A percentile compares a stretch with the other conserved stretches of the same genome.
Conservation (phyloP, 2,888 invertebrate genomes). For the Lithodes maja region DNA sequence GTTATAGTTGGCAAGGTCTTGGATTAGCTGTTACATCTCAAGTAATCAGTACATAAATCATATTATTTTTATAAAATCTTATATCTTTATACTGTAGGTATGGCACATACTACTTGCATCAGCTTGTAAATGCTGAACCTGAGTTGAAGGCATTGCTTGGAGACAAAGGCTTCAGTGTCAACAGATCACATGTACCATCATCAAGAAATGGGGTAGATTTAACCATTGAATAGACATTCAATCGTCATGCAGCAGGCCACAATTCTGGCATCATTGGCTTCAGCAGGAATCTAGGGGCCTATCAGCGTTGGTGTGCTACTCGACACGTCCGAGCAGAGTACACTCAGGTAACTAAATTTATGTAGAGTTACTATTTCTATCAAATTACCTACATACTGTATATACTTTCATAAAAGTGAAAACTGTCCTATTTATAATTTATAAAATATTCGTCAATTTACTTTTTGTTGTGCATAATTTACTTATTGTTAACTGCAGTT, state of each 20-base stretch:
- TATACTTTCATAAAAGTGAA: too few species aligned
- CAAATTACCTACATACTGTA: not conserved
- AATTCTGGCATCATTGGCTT: slow-evolving; percentile 17
- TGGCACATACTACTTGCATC: slow-evolving; percentile 7
- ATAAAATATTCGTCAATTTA: too few species aligned
- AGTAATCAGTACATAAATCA: not conserved
- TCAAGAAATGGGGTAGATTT: slow-evolving; percentile 6
- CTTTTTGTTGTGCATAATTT: too few species aligned
- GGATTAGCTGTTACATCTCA: too few species aligned
- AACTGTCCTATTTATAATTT: too few species aligned
- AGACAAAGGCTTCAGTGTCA: slow-evolving; percentile 19
- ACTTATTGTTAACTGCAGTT: too few species aligned
- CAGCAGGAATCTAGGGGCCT: not conserved
- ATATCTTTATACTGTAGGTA: not conserved
- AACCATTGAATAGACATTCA: slow-evolving; percentile 20
- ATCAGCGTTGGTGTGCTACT: slow-evolving; percentile 3
- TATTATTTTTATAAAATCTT: not conserved
- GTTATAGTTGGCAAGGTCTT: too few species aligned
- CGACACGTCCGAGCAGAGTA: slow-evolving; percentile 12
- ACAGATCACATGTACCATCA: slow-evolving; percentile 13
- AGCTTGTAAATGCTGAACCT: slow-evolving; percentile 12
- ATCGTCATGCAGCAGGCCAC: slow-evolving; percentile 9
- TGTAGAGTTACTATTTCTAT: not conserved
- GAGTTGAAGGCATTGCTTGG: not conserved
- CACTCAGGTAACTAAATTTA: slow-evolving; percentile 11